Evolutionary conservation across 2,113 vertebrate species (phyloP).

Genomic region (Peromyscus californicus): DNA sequence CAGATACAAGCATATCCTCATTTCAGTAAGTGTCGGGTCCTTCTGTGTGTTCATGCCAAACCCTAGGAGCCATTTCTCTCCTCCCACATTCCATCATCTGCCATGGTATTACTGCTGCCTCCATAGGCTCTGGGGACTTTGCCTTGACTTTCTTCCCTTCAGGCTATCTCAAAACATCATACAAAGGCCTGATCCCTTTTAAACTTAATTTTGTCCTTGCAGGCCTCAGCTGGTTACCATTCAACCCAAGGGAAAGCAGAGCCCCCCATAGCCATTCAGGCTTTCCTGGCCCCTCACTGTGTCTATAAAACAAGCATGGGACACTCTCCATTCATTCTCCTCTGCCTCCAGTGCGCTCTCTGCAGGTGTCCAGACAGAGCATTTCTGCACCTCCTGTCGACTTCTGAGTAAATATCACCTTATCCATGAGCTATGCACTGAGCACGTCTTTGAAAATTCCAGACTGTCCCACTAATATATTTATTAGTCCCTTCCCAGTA

Average conservation of each 20-base stretch:
- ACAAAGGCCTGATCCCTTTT: not conserved
- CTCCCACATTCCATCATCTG: not conserved
- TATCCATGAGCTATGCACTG: not conserved
- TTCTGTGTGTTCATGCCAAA: not conserved
- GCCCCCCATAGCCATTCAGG: not conserved
- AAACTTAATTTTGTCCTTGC: not conserved
- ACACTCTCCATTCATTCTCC: not conserved
- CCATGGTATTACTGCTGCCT: not conserved
- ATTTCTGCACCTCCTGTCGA: not conserved
- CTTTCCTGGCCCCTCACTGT: not conserved
- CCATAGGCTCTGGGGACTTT: not conserved
- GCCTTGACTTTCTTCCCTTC: not conserved
- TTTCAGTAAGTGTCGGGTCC: not conserved
- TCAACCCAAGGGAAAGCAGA: not conserved
- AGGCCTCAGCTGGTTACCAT: not conserved
- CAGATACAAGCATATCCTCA: constrained; percentile 26
- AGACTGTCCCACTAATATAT: not conserved
- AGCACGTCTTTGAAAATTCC: constrained; percentile 40
- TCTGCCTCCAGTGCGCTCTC: not conserved
- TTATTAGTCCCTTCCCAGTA: not conserved
- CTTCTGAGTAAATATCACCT: not conserved
- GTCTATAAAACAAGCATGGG: too few species aligned
- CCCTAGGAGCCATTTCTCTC: not conserved
- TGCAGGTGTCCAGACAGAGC: not conserved
- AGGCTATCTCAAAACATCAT: constrained; percentile 10